Percentiles rank a stretch among this genome's conserved stretches.
Conservation (phyloP, 2,888 invertebrate species). For the Thymelicus acteon region DNA sequence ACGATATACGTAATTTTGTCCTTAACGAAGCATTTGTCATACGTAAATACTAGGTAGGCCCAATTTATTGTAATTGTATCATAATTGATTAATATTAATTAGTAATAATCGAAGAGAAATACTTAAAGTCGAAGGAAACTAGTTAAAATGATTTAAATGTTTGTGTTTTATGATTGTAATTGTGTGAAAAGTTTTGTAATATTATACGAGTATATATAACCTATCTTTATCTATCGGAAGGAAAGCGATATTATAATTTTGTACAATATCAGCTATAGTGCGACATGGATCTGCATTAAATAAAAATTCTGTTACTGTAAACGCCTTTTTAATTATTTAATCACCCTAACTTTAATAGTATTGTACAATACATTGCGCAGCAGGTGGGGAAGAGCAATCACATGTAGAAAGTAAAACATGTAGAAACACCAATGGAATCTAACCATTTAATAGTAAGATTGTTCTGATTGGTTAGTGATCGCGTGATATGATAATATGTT, state of each 20-base stretch:
- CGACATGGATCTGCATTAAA: constrained; percentile 82
- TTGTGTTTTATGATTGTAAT: constrained; percentile 81
- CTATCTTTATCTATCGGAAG: constrained; percentile 70
- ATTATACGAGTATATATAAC: constrained; percentile 65
- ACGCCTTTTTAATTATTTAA: constrained; percentile 57
- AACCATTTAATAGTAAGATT: neutral
- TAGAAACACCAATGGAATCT: constrained; percentile 6
- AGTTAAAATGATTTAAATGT: constrained; percentile 77
- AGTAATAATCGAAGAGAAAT: constrained; percentile 74
- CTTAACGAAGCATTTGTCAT: constrained; percentile 78
- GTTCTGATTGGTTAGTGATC: constrained; percentile 23
- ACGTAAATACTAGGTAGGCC: constrained; percentile 81
- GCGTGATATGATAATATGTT: constrained; percentile 11
- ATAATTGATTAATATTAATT: constrained; percentile 74
- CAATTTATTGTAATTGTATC: constrained; percentile 81
- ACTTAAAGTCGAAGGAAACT: constrained; percentile 77
- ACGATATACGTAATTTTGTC: constrained; percentile 77
- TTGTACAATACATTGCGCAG: neutral
- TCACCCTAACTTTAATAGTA: neutral
- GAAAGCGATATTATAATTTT: constrained; percentile 80
- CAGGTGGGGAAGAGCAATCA: constrained; percentile 4
- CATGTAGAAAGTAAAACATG: neutral
- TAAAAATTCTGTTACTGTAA: constrained; percentile 85
- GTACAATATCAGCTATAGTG: constrained; percentile 84
- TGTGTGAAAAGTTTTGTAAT: constrained; percentile 81